Evolutionary conservation across 2,113 vertebrate species (phyloP).

Genomic region (Oryctolagus cuniculus): mOryCun1.1 NC_091432.1:111873001-111873500

Average conservation of each 20-base stretch:
- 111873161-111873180: too few relatives aligned
- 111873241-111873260: not conserved
- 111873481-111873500: not conserved
- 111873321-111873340: not conserved
- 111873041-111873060: not conserved
- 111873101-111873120: accelerated
- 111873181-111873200: not conserved
- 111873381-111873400: not conserved
- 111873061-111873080: not conserved
- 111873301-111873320: not conserved
- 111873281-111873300: not conserved
- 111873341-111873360: not conserved
- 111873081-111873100: too few relatives aligned
- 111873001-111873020: not conserved
- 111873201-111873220: not conserved
- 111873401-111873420: not conserved
- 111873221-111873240: not conserved
- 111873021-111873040: not conserved
- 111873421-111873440: not conserved
- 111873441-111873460: not conserved
- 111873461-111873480: not conserved
- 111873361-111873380: not conserved
- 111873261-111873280: not conserved
- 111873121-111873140: not conserved
- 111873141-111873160: not conserved